A percentile compares a stretch with the other conserved stretches of the same genome.
These are phyloP conservation scores for Coracopsis vasa DNA, from an alignment of 2,113 vertebrate species.

Conservation along the genomic window DNA sequence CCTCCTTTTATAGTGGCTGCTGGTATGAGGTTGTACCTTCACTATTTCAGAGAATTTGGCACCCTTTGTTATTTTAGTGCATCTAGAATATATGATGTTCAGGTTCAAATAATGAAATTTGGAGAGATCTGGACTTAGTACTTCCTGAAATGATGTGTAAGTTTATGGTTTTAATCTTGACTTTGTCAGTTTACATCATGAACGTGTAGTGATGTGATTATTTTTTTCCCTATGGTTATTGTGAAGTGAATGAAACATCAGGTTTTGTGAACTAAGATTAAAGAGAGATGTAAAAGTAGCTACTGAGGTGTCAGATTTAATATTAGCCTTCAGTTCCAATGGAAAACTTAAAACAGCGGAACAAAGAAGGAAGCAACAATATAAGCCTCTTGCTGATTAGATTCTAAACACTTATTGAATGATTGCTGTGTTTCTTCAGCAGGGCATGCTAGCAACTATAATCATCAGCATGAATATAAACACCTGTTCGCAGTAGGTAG, in stretches of 20 bases:
- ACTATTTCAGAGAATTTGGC: not conserved
- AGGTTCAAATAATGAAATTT: not conserved
- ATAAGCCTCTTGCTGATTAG: not conserved
- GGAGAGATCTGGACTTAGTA: not conserved
- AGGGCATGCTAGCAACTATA: not conserved
- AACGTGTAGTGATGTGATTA: not conserved
- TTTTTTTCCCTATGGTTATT: not conserved
- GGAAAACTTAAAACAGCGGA: not conserved
- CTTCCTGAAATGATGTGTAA: not conserved
- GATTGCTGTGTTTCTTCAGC: not conserved
- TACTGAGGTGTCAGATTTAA: not conserved
- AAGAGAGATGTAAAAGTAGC: not conserved
- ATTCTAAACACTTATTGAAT: not conserved
- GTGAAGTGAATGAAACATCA: not conserved
- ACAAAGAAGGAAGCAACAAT: not conserved
- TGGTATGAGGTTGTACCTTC: not conserved
- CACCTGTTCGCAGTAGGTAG: not conserved
- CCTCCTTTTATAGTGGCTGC: not conserved
- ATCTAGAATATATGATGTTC: not conserved
- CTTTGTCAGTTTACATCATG: not conserved
- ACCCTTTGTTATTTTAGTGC: not conserved
- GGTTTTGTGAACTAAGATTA: conserved; percentile 4
- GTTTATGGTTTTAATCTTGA: not conserved
- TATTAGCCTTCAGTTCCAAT: not conserved
- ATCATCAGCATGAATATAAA: not conserved